Percentiles rank a stretch among this genome's conserved stretches.
These are phyloP conservation scores for Eulemur rufifrons DNA, from an alignment of 2,113 vertebrate genomes.

Conservation along the genomic window DNA sequence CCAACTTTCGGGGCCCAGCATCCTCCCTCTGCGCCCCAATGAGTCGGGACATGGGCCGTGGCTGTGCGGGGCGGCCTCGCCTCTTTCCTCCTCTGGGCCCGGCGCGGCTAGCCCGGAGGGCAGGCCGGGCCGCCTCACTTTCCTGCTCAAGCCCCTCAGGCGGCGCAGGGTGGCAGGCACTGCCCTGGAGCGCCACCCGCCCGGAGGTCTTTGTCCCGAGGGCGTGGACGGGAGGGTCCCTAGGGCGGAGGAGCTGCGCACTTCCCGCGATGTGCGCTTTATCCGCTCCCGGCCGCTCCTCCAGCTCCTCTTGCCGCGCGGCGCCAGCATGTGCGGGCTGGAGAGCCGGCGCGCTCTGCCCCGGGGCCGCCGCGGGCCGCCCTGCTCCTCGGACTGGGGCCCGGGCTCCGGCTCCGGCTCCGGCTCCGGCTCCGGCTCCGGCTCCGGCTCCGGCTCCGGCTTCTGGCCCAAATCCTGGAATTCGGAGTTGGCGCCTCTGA, in stretches of 20 bases:
- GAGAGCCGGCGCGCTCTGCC: neutral
- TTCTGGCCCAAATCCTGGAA: neutral
- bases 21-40: too few species aligned
- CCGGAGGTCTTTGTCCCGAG: conserved; percentile 39
- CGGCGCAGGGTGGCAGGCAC: neutral
- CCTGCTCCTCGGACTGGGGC: neutral
- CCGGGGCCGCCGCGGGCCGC: accelerated
- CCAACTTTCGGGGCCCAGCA: neutral
- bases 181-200: neutral
- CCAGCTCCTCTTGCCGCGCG: neutral
- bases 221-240: conserved; percentile 58
- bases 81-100: accelerated
- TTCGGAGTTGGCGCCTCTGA: neutral
- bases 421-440: too few species aligned
- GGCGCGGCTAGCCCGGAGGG: neutral
- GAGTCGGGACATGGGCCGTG: neutral
- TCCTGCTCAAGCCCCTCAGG: neutral
- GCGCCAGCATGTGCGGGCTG: conserved; percentile 43
- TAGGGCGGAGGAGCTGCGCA: neutral
- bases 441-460: too few species aligned
- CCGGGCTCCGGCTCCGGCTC: accelerated
- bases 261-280: neutral
- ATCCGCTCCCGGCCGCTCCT: neutral
- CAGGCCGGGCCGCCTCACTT: neutral
- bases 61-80: neutral